Evolutionary conservation across 2,888 invertebrate genomes (phyloP), one percentile per base, ranked within the genome.

Genomic region (Cataglyphis livida): DNA sequence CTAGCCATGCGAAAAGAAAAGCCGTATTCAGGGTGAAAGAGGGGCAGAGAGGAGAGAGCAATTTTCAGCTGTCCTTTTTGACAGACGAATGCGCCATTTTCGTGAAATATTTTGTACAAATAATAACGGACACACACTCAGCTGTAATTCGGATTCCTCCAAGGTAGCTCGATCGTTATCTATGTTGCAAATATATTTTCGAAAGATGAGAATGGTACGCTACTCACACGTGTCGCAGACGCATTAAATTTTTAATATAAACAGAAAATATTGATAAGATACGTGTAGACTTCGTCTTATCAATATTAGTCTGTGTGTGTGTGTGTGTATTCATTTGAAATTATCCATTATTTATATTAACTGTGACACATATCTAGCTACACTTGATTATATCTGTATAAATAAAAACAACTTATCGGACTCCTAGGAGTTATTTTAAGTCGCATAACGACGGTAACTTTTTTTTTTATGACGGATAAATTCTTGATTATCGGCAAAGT

Each of bases 401-500:
- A 79, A 79, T 71, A 79, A 79, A 71, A 38, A 35, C 35, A 35
- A 79, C 44, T 71, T 79, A 71, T 61, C 59, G 71, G 28, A 51
- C 44, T 54, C 51, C 25, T 48, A 12, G 18, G 70, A 70, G 78
- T 78, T 78, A 78, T 78, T 78, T 78, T 70, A 70, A 78, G 71
- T 59, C 70, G 57, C 44, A 32, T 59, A 59, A 78, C 71, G 78
- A 70, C 70, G 59, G 59, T 35, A 78, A 70, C 71, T 44, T 75
- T 75, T 38, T 64, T 76, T 65, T 76, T 78, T 78, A 71, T 25
- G 28, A 59, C 59, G 70, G 44, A 78, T 78, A 78, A 71, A 79
- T 59, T 79, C 78, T 59, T 48, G 78, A 79, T 79, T 79, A 79
- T 79, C 78, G 78, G 9, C 25, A 79, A 79, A 79, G 71, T 79